These are phyloP conservation scores for Catharus minimus DNA, from an alignment of 2,113 vertebrate genomes.

Conservation along the genomic window DNA sequence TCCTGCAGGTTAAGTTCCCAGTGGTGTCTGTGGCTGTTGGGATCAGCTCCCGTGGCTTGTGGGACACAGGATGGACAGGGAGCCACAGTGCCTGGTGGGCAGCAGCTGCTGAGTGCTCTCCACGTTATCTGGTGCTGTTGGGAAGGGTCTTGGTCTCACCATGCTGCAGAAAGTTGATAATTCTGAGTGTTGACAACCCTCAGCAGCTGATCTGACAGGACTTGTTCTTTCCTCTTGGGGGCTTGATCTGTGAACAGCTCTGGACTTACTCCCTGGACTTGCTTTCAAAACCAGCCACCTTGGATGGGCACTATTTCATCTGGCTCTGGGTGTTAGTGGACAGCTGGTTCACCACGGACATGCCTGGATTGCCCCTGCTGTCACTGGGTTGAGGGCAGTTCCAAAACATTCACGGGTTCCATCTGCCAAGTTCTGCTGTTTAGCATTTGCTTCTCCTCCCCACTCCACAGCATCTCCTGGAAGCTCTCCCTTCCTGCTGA, in stretches of 20 bases:
- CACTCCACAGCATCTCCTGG: not conserved
- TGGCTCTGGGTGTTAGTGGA: not conserved
- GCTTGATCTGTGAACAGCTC: not conserved
- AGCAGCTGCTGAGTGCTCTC: not conserved
- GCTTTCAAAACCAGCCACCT: not conserved
- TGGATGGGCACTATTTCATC: not conserved
- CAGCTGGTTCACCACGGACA: not conserved
- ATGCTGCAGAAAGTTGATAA: not conserved
- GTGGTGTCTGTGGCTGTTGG: not conserved
- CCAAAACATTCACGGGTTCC: not conserved
- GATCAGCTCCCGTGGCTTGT: not conserved
- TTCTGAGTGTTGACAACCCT: not conserved
- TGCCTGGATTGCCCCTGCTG: not conserved
- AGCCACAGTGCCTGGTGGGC: not conserved
- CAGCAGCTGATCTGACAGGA: not conserved
- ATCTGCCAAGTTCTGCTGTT: not conserved
- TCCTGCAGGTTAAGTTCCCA: accelerated
- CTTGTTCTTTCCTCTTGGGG: not conserved
- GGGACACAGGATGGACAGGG: not conserved
- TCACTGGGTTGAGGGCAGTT: not conserved
- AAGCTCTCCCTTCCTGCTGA: not conserved
- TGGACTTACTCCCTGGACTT: not conserved
- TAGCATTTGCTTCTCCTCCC: not conserved
- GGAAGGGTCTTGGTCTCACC: not conserved
- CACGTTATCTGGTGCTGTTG: not conserved